These are phyloP conservation scores for Arion vulgaris DNA, from an alignment of 1,140 invertebrate genomes.

Conservation along the genomic window DNA sequence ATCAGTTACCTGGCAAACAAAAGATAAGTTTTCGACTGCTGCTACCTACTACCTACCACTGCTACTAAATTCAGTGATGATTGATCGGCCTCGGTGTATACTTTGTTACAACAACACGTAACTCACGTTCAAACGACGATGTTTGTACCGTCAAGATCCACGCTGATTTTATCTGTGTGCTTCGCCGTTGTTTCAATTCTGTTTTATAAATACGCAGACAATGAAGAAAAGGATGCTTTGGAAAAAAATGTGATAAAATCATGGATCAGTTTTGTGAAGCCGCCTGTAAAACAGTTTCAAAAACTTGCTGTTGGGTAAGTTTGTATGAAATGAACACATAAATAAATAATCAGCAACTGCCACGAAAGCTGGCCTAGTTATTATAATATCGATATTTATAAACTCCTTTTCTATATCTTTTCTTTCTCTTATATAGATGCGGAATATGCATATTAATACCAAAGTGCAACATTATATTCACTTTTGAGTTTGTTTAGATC, in stretches of 20 bases:
- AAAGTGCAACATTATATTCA: no score
- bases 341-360: no score
- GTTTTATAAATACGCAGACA: slow-evolving; percentile 21
- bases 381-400: not conserved
- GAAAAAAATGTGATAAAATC: slow-evolving; percentile 66
- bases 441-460: no score
- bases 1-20: no score
- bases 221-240: slow-evolving; percentile 30
- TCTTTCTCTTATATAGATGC: no score
- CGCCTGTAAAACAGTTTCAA: slow-evolving; percentile 67
- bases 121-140: not conserved
- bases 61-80: not conserved
- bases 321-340: not conserved
- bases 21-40: not conserved
- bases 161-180: not conserved
- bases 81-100: not conserved
- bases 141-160: not conserved
- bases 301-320: slow-evolving; percentile 72
- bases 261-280: slow-evolving; percentile 68
- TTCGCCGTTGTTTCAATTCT: slow-evolving; percentile 1
- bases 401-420: not conserved
- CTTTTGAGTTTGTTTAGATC: no score
- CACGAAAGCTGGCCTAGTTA: not conserved
- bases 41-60: not conserved
- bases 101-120: not conserved